Conservation (phyloP, 2,888 invertebrate genomes). For the Epiperipatus broadwayi region DNA sequence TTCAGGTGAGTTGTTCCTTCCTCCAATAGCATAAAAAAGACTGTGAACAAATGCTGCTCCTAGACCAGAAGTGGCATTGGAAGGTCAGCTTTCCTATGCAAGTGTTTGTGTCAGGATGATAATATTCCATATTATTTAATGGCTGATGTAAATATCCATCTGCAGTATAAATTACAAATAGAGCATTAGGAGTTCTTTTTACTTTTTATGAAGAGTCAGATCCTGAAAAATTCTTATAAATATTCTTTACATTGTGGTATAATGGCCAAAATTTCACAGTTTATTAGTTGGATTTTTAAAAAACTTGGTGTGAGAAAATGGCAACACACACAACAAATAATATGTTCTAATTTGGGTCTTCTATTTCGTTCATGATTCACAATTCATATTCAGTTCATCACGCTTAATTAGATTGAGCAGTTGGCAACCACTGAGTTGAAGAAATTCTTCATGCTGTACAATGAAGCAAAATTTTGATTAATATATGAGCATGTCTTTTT, state of each 20-base stretch:
- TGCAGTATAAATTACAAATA: slow-evolving; percentile 70
- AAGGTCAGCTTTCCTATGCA: slow-evolving; percentile 60
- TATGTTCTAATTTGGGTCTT: slow-evolving; percentile 64
- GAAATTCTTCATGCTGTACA: slow-evolving; percentile 84
- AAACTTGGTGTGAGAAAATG: slow-evolving; percentile 79
- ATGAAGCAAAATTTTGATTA: slow-evolving; percentile 63
- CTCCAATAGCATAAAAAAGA: slow-evolving; percentile 75
- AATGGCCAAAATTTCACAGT: slow-evolving; percentile 66
- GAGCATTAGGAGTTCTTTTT: slow-evolving; percentile 71
- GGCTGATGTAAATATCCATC: slow-evolving; percentile 75
- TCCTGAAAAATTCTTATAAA: no score
- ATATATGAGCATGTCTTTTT: slow-evolving; percentile 67
- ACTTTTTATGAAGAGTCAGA: slow-evolving; percentile 70
- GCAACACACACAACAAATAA: slow-evolving; percentile 68
- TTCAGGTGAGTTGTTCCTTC: slow-evolving; percentile 63
- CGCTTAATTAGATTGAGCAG: slow-evolving; percentile 61
- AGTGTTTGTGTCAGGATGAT: slow-evolving; percentile 62
- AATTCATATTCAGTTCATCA: slow-evolving; percentile 74
- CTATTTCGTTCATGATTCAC: slow-evolving; percentile 69
- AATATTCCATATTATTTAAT: slow-evolving; percentile 66
- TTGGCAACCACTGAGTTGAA: slow-evolving; percentile 58
- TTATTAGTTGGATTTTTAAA: slow-evolving; percentile 71
- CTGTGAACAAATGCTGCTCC: slow-evolving; percentile 48
- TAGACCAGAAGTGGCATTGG: slow-evolving; percentile 64
- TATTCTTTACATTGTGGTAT: slow-evolving; percentile 74